Base-by-base conservation (phyloP, 2,888 invertebrate species). In the Dynastes maya region DNA sequence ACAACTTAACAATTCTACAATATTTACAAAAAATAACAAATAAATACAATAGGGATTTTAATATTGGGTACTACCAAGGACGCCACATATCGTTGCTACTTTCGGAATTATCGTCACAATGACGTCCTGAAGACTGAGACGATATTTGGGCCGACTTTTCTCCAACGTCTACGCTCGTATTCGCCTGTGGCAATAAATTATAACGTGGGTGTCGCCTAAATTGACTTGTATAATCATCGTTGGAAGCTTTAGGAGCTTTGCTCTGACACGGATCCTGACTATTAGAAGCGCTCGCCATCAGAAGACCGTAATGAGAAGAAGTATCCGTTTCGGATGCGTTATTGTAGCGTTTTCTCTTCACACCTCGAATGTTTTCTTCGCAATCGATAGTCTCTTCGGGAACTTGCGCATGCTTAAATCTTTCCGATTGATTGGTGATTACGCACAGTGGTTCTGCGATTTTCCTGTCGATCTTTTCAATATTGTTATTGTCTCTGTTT, bases 11-110 rank as follows among this genome's bases (percentile, higher is more conserved):
- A 37, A 37, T 37, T 37, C 32, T 37, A 37, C 5, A 5, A 37
- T 37, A 37, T 37, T 5, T 37, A 37, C 32, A 37, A 37, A 37
- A 22, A 37, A 37, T 37, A 6, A 11, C 45, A 45, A 45, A 45
- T 45, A 11, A 11, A 11, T 45, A 45, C 11, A 45, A 45, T 11
- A 1, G 8, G 2, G 2, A 45, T 45, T 45, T 45, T 8, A 45
- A 8, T 45, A 11, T 45, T 11, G 3, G 6, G 8, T 45, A 45
- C 49, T 68, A 89, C 89, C 89, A 89, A 37, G 89, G 89, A 78
- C 88, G 85, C 89, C 89, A 89, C 89, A 89, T 88, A 81, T 86
- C 85, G 80, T 85, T 86, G 81, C 82, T 85, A 49, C 82, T 79
- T 40, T 84, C 86, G 6, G 79, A 67, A 71, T 82, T 82, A 63